phyloP scores from a whole-genome alignment of 2,888 invertebrate species.

The Hyppa rectilinea region DNA sequence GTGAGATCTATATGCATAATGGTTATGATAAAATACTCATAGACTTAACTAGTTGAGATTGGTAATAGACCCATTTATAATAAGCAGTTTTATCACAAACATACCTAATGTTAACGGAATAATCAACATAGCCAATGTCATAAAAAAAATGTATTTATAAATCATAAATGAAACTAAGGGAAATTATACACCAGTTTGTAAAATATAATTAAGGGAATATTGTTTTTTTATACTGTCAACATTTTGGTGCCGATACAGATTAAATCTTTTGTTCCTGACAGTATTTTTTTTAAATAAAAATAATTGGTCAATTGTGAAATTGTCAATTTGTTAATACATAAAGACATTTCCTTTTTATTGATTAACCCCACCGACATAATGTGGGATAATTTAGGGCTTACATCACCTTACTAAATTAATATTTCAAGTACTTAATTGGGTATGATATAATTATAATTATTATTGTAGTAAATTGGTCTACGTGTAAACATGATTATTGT shows the following conservation, averaged over 20 bases:
- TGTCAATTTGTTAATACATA: conserved; percentile 76
- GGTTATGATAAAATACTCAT: conserved; percentile 86
- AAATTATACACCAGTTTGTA: conserved; percentile 28
- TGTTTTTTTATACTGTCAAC: conserved; percentile 38
- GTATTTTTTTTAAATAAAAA: conserved; percentile 59
- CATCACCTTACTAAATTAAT: conserved; percentile 49
- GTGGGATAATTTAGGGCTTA: conserved; percentile 69
- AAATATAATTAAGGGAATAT: conserved; percentile 16
- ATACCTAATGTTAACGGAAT: conserved; percentile 52
- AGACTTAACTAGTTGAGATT: conserved; percentile 75
- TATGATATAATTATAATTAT: conserved; percentile 28
- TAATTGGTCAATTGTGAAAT: conserved; percentile 76
- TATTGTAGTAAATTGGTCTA: conserved; percentile 21
- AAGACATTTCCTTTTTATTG: conserved; percentile 64
- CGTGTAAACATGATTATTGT: neutral
- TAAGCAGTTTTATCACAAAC: conserved; percentile 57
- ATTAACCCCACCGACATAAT: conserved; percentile 73
- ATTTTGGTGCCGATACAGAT: conserved; percentile 38
- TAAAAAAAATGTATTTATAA: conserved; percentile 38
- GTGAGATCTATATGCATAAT: conserved; percentile 85
- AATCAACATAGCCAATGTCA: conserved; percentile 54
- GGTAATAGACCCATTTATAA: conserved; percentile 69
- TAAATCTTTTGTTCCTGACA: conserved; percentile 58
- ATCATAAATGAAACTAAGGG: conserved; percentile 25
- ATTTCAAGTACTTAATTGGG: conserved; percentile 27